Evolutionary conservation across 2,113 vertebrate genomes (phyloP), one percentile per base, ranked within the genome.

Genomic region (Anarrhichthys ocellatus): DNA sequence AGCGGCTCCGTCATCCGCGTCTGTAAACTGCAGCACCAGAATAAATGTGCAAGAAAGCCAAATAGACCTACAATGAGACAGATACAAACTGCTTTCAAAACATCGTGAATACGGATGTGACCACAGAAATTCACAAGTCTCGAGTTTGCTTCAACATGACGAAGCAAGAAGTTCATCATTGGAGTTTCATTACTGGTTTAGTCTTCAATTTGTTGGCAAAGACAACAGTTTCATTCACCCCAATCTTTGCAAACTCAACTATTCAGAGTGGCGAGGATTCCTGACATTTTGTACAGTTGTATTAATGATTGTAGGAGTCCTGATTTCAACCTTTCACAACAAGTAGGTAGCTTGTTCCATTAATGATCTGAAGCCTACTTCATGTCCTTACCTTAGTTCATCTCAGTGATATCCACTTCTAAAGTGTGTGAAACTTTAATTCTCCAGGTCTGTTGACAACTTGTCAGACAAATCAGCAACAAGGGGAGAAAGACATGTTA

Each of bases 401-500:
- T 46, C 64, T 64, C 52, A 56, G 32, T 11, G 40, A 69, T 78
- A 62, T 59, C 46, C 38, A 52, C 34, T 27, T 84, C 62, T 67
- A 18, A 79, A 69, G 68, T 38, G 24, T 54, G 40, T 52, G 48
- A 59, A 91, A 61, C 42, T 58, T 75, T 58, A 6, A 61, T 80
- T 82, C 79, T 68, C 17, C 20, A 3, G 11, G 56, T 73, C 63
- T 85, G 73, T 78, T 85, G 88, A 92, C 88, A 90, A 73, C 83
- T 42, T 82, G 86, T 89, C 79, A 71, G 67, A 73, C 70, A 87
- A 79, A 62, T 82, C 70, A 78, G 61, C 56, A 73, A 64, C 52
- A 73, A 69, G 76, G 50, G 69, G 75, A 82, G 89, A 83, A 18
- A 84, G 85, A 87, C 69, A 36, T 74, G 76, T 85, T 91, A 83